Percentiles rank a stretch among this genome's conserved stretches.
These are phyloP conservation scores for Rhinoderma darwinii DNA, from an alignment of 2,113 vertebrate species.

Conservation along the genomic window DNA sequence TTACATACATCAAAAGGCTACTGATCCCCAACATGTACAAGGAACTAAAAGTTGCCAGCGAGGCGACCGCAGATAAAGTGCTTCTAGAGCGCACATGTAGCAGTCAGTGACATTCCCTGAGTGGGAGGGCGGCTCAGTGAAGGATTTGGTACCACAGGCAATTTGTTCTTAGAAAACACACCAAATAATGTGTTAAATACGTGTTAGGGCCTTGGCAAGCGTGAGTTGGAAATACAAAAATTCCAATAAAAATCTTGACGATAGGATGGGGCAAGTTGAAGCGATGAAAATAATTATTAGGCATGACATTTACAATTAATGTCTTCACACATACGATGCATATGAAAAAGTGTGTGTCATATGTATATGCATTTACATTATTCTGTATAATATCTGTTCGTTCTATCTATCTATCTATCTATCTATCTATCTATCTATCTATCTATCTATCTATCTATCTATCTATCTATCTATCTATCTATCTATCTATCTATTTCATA, in stretches of 20 bases:
- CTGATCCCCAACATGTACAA: not conserved
- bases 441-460: not conserved
- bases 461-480: not conserved
- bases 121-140: constrained; percentile 26
- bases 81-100: not conserved
- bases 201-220: constrained; percentile 29
- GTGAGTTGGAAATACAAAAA: constrained; percentile 27
- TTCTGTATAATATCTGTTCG: not conserved
- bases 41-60: not conserved
- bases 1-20: not conserved
- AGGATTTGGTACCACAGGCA: constrained; percentile 34
- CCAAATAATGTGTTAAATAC: constrained; percentile 23
- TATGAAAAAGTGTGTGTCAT: not conserved
- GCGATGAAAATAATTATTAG: constrained; percentile 26
- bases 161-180: constrained; percentile 15
- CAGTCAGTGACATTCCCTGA: not conserved
- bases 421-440: not conserved
- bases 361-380: not conserved
- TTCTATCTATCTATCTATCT: not conserved
- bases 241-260: constrained; percentile 40
- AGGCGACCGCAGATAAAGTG: not conserved
- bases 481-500: not conserved
- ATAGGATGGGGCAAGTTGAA: constrained; percentile 16
- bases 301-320: not conserved
- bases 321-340: not conserved